Evolutionary conservation across 2,113 vertebrate species (phyloP), one percentile per base, ranked within the genome.

Genomic region (Puffinus mauretanicus): DNA sequence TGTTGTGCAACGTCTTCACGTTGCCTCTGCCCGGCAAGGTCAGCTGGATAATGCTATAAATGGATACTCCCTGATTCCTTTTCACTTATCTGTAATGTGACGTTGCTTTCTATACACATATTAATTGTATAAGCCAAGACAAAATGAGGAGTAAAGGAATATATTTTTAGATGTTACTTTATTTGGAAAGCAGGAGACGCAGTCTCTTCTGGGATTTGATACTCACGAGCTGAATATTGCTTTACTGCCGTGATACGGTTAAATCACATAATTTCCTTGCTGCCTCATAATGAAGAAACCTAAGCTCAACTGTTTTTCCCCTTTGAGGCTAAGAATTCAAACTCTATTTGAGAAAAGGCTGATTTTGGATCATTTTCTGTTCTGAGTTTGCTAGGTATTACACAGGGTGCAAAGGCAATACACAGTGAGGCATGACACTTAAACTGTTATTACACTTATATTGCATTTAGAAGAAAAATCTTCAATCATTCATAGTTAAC

Each of bases 331-430:
- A 94, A 94, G 86, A 98, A 95, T 96, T 97, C 91, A 88, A 95
- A 97, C 61, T 96, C 93, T 96, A 93, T 97, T 93, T 96, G 95
- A 96, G 95, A 97, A 98, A 96, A 96, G 93, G 86, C 96, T 95
- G 91, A 88, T 93, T 94, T 96, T 93, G 95, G 51, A 94, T 91
- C 49, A 92, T 97, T 97, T 97, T 96, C 95, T 97, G 87, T 96
- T 95, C 89, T 67, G 79, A 96, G 73, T 58, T 85, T 97, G 73
- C 91, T 96, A 94, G 94, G 91, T 96, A 94, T 98, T 97, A 97
- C 93, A 92, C 78, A 93, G 97, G 88, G 97, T 97, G 93, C 95
- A 96, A 97, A 96, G 95, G 94, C 96, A 97, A 86, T 84, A 67
- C 80, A 19, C 87, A 81, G 64, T 18, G 42, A 93, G 96, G 86